A percentile compares a stretch with the other conserved stretches of the same genome.
phyloP scores from a whole-genome alignment of 2,888 invertebrate species.

The Cynaeus angustus region DNA sequence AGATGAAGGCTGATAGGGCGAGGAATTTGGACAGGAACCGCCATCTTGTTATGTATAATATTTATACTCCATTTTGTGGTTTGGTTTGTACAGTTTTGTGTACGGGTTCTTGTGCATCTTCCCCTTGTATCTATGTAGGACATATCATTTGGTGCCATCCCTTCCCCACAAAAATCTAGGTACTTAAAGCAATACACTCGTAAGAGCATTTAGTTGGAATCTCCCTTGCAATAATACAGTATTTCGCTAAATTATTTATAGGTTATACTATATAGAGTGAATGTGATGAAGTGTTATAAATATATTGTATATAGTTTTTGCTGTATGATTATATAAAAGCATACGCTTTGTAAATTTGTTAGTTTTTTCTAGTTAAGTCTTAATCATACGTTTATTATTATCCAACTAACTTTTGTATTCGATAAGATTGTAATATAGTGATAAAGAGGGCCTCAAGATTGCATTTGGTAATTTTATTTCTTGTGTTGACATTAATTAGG shows the following conservation, averaged over 20 bases:
- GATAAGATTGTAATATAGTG: constrained; percentile 59
- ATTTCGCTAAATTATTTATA: constrained; percentile 66
- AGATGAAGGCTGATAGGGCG: constrained; percentile 69
- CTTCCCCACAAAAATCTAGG: constrained; percentile 53
- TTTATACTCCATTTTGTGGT: constrained; percentile 62
- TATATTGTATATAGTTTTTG: constrained; percentile 55
- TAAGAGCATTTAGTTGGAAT: constrained; percentile 63
- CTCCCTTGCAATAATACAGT: constrained; percentile 68
- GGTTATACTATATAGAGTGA: constrained; percentile 60
- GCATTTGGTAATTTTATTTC: constrained; percentile 61
- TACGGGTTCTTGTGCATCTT: constrained; percentile 50
- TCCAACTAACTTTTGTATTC: constrained; percentile 56
- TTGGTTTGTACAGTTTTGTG: constrained; percentile 49
- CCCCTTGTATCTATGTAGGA: constrained; percentile 51
- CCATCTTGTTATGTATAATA: constrained; percentile 62
- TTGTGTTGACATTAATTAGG: constrained; percentile 47
- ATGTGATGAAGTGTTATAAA: constrained; percentile 60
- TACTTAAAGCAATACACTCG: constrained; percentile 56
- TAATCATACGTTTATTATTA: constrained; percentile 53
- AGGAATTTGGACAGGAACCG: constrained; percentile 58
- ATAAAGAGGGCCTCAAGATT: constrained; percentile 60
- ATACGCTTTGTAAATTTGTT: constrained; percentile 62
- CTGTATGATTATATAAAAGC: constrained; percentile 44
- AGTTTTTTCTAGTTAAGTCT: constrained; percentile 44
- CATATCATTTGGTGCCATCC: constrained; percentile 65